Base-by-base conservation (phyloP, 2,888 invertebrate genomes). In the Balanococcus diminutus region DNA sequence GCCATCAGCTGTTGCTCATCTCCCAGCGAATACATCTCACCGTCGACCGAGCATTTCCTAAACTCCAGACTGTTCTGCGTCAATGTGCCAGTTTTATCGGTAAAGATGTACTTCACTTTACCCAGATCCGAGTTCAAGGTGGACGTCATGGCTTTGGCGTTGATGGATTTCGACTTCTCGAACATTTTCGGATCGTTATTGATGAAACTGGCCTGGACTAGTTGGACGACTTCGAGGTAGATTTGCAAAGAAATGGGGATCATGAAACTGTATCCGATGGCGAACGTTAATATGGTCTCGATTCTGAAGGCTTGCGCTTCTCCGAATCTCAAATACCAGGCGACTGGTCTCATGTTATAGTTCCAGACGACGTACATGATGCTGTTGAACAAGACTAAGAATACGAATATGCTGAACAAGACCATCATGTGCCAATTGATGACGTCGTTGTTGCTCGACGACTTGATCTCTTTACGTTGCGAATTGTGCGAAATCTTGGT, bases 61-160 rank as follows among this genome's bases (percentile, higher is more conserved):
- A 99, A 99, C 89, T 98, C 93, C 98, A 99, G 98, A 90, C 96
- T 95, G 90, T 99, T 99, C 91, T 98, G 98, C 0, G 99, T 99
- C 86, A 99, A 91, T 1, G 99, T 99, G 5, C 99, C 99, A 0
- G 99, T 99, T 91, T 99, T 99, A 90, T 99, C 99, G 14, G 96
- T 97, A 91, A 99, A 98, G 88, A 99, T 93, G 89, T 98, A 98
- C 89, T 96, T 95, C 81, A 96, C 92, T 91, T 99, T 98, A 1
- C 99, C 99, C 88, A 99, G 92, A 91, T 99, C 98, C 90, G 99
- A 98, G 0, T 98, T 97, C 87, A 99, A 98, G 90, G 98, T 99
- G 89, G 98, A 92, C 67, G 98, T 98, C 56, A 98, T 93, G 90
- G 98, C 98, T 90, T 98, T 95, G 86, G 95, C 93, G 88, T 93